phyloP scores from a whole-genome alignment of 2,888 invertebrate species.

The Marronus borbonicus region DNA sequence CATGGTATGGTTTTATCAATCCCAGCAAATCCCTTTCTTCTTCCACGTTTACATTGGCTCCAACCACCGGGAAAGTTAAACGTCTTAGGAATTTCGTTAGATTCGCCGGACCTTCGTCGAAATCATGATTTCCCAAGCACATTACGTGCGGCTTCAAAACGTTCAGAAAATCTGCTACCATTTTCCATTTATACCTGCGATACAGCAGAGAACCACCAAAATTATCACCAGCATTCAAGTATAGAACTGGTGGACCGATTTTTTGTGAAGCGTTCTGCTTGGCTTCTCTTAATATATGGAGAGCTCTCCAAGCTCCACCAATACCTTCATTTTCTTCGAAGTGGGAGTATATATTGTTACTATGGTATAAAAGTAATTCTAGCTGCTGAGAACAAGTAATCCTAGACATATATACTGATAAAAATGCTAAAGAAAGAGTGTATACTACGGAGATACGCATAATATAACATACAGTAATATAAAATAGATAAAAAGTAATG shows the following conservation, averaged over 20 bases:
- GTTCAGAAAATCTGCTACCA: slow-evolving; percentile 86
- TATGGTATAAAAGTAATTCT: slow-evolving; percentile 77
- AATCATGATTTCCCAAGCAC: slow-evolving; percentile 94
- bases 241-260: slow-evolving; percentile 79
- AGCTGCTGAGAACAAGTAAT: slow-evolving; percentile 64
- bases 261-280: slow-evolving; percentile 72
- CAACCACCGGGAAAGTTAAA: background rate
- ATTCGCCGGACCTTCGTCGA: slow-evolving; percentile 85
- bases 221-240: slow-evolving; percentile 94
- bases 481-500: slow-evolving; percentile 3
- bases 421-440: background rate
- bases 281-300: slow-evolving; percentile 76
- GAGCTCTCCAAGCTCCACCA: slow-evolving; percentile 89
- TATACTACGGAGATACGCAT: background rate
- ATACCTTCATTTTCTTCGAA: slow-evolving; percentile 78
- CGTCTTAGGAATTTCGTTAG: slow-evolving; percentile 78
- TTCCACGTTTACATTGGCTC: background rate
- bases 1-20: slow-evolving; percentile 17
- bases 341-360: slow-evolving; percentile 33
- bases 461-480: background rate
- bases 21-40: background rate
- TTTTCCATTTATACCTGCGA: slow-evolving; percentile 85
- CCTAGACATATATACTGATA: background rate
- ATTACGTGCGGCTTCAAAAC: slow-evolving; percentile 84
- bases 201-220: slow-evolving; percentile 94